Conservation (phyloP, 2,888 invertebrate genomes). For the Tipula vernalis region DNA sequence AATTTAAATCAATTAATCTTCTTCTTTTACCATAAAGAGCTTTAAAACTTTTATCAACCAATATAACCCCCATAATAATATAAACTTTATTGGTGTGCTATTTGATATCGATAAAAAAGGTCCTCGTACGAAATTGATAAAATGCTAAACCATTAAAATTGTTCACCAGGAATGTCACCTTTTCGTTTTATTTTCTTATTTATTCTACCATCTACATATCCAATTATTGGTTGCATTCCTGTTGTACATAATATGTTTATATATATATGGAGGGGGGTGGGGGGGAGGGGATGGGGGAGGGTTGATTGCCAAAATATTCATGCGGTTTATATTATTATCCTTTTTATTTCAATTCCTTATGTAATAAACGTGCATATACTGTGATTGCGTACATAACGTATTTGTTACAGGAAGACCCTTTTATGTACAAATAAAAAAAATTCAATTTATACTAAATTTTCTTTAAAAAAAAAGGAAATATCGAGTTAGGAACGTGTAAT, state of each 20-base stretch:
- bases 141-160: neutral
- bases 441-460: neutral
- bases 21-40: neutral
- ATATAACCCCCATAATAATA: neutral
- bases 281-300: neutral
- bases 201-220: neutral
- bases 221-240: neutral
- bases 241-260: neutral
- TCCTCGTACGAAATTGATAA: neutral
- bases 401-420: neutral
- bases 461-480: neutral
- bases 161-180: neutral
- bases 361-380: neutral
- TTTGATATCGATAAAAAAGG: neutral
- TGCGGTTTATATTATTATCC: neutral
- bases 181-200: neutral
- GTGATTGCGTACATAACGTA: neutral
- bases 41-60: neutral
- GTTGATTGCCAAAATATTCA: neutral
- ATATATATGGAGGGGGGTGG: neutral
- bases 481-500: neutral
- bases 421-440: neutral
- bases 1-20: neutral
- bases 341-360: neutral
- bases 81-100: neutral